These are phyloP conservation scores for Salticus scenicus DNA, from an alignment of 2,888 invertebrate genomes.

Conservation along the genomic window DNA sequence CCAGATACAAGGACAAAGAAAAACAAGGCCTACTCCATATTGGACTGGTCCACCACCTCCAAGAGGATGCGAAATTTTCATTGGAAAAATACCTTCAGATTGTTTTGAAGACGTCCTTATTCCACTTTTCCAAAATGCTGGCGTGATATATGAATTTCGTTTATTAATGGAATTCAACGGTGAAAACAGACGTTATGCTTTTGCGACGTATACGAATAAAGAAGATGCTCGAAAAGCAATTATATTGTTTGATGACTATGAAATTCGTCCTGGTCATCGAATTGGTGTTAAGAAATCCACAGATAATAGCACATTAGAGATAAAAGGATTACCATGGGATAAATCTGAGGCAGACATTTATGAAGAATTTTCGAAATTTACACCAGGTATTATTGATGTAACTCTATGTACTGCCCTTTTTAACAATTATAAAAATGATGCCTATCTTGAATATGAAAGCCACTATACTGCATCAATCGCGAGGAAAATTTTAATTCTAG, in stretches of 20 bases:
- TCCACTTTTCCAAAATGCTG: conserved; percentile 82
- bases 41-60: conserved; percentile 78
- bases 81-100: conserved; percentile 86
- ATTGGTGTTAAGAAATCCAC: conserved; percentile 86
- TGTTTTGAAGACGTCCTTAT: conserved; percentile 86
- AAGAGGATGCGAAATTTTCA: conserved; percentile 84
- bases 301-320: conserved; percentile 87
- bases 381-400: conserved; percentile 82
- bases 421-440: conserved; percentile 82
- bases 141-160: conserved; percentile 84
- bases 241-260: conserved; percentile 81
- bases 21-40: conserved; percentile 80
- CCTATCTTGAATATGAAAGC: conserved; percentile 86
- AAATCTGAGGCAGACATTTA: conserved; percentile 80
- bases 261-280: conserved; percentile 81
- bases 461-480: conserved; percentile 81
- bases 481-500: conserved; percentile 75
- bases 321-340: conserved; percentile 84
- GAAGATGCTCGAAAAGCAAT: conserved; percentile 83
- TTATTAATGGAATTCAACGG: conserved; percentile 85
- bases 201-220: conserved; percentile 80
- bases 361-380: conserved; percentile 79
- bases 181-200: conserved; percentile 86
- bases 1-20: conserved; percentile 87
- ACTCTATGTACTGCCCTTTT: conserved; percentile 81